Percentiles rank a stretch among this genome's conserved stretches.
Conservation (phyloP, 23 tunicate species). For the Diplosoma virens region DNA sequence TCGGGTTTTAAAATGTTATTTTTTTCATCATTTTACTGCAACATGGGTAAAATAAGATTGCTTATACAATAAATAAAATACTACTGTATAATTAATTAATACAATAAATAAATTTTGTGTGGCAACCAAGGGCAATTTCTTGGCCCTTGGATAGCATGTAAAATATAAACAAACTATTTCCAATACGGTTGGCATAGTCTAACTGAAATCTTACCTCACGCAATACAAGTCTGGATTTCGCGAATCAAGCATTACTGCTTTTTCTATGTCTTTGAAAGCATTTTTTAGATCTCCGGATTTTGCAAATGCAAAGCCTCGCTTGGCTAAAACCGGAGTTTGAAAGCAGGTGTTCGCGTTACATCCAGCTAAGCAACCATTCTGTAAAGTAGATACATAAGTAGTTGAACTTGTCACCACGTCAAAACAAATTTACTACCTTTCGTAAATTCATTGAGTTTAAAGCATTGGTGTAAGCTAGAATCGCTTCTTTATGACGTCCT, state of each 20-base stretch:
- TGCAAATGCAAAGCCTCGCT: slow-evolving; percentile 73
- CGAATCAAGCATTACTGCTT: slow-evolving; percentile 82
- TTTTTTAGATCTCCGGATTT: slow-evolving; percentile 65
- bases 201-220: slow-evolving; percentile 56
- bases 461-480: slow-evolving; percentile 75
- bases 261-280: slow-evolving; percentile 86
- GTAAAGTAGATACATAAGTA: neutral
- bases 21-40: no score
- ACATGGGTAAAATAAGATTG: no score
- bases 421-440: slow-evolving; percentile 32
- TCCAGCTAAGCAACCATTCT: slow-evolving; percentile 94
- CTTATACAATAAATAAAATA: no score
- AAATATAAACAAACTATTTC: no score
- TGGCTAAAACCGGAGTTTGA: slow-evolving; percentile 90
- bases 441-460: slow-evolving; percentile 59
- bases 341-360: slow-evolving; percentile 86
- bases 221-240: slow-evolving; percentile 85
- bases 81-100: no score
- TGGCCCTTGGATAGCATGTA: no score
- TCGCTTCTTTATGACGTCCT: slow-evolving; percentile 68
- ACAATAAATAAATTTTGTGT: no score
- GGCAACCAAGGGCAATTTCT: no score
- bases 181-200: no score
- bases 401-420: neutral
- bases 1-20: no score